Evolutionary conservation across 2,113 vertebrate species (phyloP), one percentile per base, ranked within the genome.

Genomic region (Perccottus glenii): DNA sequence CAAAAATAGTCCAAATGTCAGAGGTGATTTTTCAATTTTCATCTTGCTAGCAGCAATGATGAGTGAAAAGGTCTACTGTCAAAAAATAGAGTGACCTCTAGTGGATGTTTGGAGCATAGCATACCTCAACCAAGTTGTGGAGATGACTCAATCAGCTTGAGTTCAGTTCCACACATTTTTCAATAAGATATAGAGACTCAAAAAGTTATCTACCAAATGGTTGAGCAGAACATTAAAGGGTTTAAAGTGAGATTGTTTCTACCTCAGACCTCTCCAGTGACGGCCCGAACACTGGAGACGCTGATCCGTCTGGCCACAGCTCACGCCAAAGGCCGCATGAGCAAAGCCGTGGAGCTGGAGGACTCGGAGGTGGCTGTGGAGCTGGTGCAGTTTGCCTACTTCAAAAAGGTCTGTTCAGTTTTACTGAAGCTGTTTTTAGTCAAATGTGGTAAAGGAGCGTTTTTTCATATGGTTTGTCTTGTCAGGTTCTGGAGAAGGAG

Each of bases 311-410:
- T 99, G 78, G 94, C 98, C 70, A 98, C 96, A 0, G 97, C 98
- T 0, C 97, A 99, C 0, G 97, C 98, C 42, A 99, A 99, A 84
- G 94, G 95, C 59, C 95, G 98, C 43, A 98, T 99, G 95, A 98
- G 91, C 89, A 98, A 98, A 83, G 91, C 91, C 0, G 92, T 99
- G 27, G 95, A 98, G 69, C 88, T 96, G 71, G 88, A 94, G 82
- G 97, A 99, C 6, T 92, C 97, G 0, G 95, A 98, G 82, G 94
- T 94, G 0, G 97, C 98, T 0, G 93, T 99, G 83, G 95, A 98
- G 84, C 91, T 99, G 5, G 96, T 98, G 81, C 96, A 98, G 84
- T 99, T 95, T 0, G 97, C 98, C 14, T 99, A 99, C 87, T 99
- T 99, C 80, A 98, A 99, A 82, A 98, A 99, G 95, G 97, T 99